A percentile compares a stretch with the other conserved stretches of the same genome.
These are phyloP conservation scores for Drosophila paranaensis DNA, from an alignment of 2,888 invertebrate genomes.

Conservation along the genomic window DNA sequence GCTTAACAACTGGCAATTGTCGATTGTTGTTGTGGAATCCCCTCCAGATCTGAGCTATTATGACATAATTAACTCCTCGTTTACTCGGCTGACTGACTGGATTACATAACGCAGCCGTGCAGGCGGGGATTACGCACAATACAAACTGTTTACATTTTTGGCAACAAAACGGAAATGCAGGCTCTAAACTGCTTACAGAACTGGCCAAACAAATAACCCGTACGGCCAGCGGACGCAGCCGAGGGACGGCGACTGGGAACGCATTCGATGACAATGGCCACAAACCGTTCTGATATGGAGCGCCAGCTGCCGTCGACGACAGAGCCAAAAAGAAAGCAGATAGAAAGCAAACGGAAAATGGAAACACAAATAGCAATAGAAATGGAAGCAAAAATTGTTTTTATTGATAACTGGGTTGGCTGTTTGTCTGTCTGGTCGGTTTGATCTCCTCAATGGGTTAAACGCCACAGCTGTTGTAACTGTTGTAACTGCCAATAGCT, in stretches of 20 bases:
- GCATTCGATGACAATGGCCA: slow-evolving; percentile 44
- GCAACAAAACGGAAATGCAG: slow-evolving; percentile 75
- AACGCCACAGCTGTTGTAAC: slow-evolving; percentile 68
- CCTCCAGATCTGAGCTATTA: slow-evolving; percentile 56
- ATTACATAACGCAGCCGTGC: slow-evolving; percentile 66
- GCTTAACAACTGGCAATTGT: slow-evolving; percentile 55
- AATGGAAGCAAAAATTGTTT: slow-evolving; percentile 54
- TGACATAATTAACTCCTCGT: slow-evolving; percentile 76
- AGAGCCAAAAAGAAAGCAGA: slow-evolving; percentile 61
- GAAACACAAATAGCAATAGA: slow-evolving; percentile 39
- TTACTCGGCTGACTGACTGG: slow-evolving; percentile 52
- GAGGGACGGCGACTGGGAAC: slow-evolving; percentile 24
- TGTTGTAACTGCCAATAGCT: slow-evolving; percentile 69
- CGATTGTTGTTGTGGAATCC: slow-evolving; percentile 25
- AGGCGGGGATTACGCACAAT: slow-evolving; percentile 66
- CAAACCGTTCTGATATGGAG: slow-evolving; percentile 40
- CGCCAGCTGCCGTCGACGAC: slow-evolving; percentile 50
- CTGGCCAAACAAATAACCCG: slow-evolving; percentile 74
- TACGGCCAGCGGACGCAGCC: slow-evolving; percentile 38
- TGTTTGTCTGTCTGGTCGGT: slow-evolving; percentile 20
- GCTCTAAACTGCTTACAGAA: slow-evolving; percentile 64
- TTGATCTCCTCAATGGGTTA: slow-evolving; percentile 70
- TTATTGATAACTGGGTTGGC: slow-evolving; percentile 62
- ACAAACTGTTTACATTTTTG: slow-evolving; percentile 73
- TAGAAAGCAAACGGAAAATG: slow-evolving; percentile 63